Evolutionary conservation across 1,140 invertebrate species (phyloP), one percentile per base, ranked within the genome.

Genomic region (Drosophila arizonae): DNA sequence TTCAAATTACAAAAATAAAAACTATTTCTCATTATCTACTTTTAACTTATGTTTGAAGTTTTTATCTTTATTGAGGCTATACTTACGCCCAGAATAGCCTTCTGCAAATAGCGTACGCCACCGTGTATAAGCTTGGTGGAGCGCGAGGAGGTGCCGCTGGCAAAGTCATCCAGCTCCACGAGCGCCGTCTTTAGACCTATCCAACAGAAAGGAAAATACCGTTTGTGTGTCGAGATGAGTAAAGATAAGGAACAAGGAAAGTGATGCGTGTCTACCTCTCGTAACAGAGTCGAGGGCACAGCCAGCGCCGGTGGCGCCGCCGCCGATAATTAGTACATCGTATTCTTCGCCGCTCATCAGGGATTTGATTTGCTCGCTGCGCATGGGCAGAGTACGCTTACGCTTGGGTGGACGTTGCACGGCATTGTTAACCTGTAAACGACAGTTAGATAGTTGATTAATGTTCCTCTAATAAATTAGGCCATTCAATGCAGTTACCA

Each of bases 61-160:
- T 24, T 24, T 24, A 3, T 17, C 1, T 17, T 24, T 24, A 24
- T 24, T 2, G 21, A 24, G 11, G 17, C 1, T 2, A 51, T 33
- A 90, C 86, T 90, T 87, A 92, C 91, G 61, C 90, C 89, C 93
- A 99, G 95, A 66, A 99, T 98, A 4, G 99, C 99, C 91, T 99
- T 99, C 92, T 99, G 98, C 39, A 99, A 93, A 92, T 99, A 99
- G 52, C 98, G 94, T 0, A 99, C 98, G 56, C 98, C 99, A n/a
- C 99, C 99, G 92, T 99, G 99, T 80, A 99, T 99, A 2, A 99
- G 93, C 93, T 99, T 99, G 0, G 99, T 99, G 84, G 97, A 98
- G 50, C 97, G 93, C 67, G 97, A 99, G 30, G 97, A 98, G 0
- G 99, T 99, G 15, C 99, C 99, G 65, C 97, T 98, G 6, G 97